Evolutionary conservation across 2,888 invertebrate species (phyloP), one percentile per base, ranked within the genome.

Genomic region (Exocentrus adspersus): DNA sequence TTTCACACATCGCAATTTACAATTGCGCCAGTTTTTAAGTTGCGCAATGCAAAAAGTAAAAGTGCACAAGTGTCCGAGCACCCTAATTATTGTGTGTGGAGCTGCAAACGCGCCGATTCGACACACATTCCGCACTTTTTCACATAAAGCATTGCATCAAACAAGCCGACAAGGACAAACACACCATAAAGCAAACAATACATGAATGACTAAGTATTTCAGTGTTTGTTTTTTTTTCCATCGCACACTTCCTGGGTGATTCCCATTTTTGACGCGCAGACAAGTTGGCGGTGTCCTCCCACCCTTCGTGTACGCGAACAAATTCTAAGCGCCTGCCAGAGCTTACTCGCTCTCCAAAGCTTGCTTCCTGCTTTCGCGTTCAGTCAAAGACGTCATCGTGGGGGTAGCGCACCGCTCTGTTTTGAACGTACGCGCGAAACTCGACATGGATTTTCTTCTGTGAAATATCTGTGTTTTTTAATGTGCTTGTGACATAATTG

Each of bases 181-280:
- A 45, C 58, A 62, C 57, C 62, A 58, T 62, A 62, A 62, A 62
- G 46, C 45, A 56, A 61, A 61, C 61, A 61, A 56, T 56, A 56
- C 60, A 53, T 60, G 43, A 56, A n/a, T n/a, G n/a, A n/a, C n/a
- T n/a, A n/a, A n/a, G n/a, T n/a, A n/a, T n/a, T n/a, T 56, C 45
- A 56, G 56, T 61, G 56, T 56, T 56, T 61, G 56, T 56, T 61
- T 56, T 54, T 60, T 61, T 56, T 21, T 56, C 37, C 42, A 20
- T 45, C 17, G 37, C 60, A 53, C 62, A 62, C 62, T 62, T 62
- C 51, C 62, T 46, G 43, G 64, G 64, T 52, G 60, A 64, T 60
- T 64, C 64, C 64, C 57, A 57, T 52, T 59, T 63, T 59, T 53
- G 63, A 52, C 63, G 60, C 66, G 66, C 66, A 66, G 66, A 66